Percentiles rank a stretch among this genome's conserved stretches.
These are phyloP conservation scores for Scaptomyza reducta DNA, from an alignment of 2,888 invertebrate species.

Conservation along the genomic window DNA sequence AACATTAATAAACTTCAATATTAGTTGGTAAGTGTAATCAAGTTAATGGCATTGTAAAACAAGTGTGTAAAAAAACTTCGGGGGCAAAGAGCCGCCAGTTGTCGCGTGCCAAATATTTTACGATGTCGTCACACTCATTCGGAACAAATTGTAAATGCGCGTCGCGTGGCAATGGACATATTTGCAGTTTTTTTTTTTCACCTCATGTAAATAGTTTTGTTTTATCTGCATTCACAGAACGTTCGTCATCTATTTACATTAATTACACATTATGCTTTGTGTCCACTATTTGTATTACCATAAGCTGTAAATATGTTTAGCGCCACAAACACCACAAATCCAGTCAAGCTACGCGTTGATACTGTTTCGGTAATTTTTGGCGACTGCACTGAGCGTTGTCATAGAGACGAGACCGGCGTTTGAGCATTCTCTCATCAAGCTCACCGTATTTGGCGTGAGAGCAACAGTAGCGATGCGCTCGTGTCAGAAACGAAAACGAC, in stretches of 20 bases:
- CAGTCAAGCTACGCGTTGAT: slow-evolving; percentile 39
- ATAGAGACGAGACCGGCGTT: slow-evolving; percentile 68
- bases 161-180: slow-evolving; percentile 40
- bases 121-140: slow-evolving; percentile 50
- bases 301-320: slow-evolving; percentile 13
- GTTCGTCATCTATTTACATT: slow-evolving; percentile 18
- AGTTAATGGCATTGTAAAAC: slow-evolving; percentile 11
- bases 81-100: slow-evolving; percentile 18
- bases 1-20: neutral
- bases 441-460: slow-evolving; percentile 34
- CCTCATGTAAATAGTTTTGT: slow-evolving; percentile 1
- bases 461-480: slow-evolving; percentile 26
- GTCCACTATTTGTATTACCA: slow-evolving; percentile 30
- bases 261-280: slow-evolving; percentile 33
- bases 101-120: slow-evolving; percentile 55
- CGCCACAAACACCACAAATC: slow-evolving; percentile 33
- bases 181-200: slow-evolving; percentile 10
- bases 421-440: slow-evolving; percentile 19
- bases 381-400: slow-evolving; percentile 30
- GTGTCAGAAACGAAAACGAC: slow-evolving; percentile 11
- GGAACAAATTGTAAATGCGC: neutral
- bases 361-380: slow-evolving; percentile 47
- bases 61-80: slow-evolving; percentile 16
- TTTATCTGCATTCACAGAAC: slow-evolving; percentile 9
- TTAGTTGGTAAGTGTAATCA: slow-evolving; percentile 14